These are phyloP conservation scores for Acanthis flammea DNA, from an alignment of 2,797 vertebrate species.

Conservation along the genomic window DNA sequence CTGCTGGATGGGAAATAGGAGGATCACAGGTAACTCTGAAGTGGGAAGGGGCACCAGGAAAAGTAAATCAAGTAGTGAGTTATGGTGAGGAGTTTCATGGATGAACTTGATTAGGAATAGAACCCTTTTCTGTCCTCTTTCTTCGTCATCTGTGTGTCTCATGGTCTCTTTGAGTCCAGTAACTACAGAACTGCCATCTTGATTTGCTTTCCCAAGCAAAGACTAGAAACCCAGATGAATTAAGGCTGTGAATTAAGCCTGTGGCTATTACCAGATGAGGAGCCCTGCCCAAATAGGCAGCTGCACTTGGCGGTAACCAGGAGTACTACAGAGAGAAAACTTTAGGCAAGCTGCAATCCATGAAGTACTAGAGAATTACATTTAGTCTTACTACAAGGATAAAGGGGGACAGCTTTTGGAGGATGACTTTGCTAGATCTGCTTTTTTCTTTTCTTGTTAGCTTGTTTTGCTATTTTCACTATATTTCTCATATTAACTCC, in stretches of 20 bases:
- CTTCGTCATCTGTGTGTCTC: neutral
- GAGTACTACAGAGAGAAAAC: neutral
- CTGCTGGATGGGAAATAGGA: neutral
- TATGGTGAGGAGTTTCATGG: neutral
- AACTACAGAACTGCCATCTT: neutral
- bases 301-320: neutral
- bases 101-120: neutral
- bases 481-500: neutral
- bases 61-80: neutral
- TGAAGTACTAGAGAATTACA: neutral
- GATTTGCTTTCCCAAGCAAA: neutral
- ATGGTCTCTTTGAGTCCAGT: neutral
- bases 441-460: neutral
- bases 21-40: neutral
- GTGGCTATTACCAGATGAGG: neutral
- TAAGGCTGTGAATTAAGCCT: neutral
- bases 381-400: neutral
- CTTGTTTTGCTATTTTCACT: neutral
- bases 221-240: neutral
- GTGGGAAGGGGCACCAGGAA: neutral
- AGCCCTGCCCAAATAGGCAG: neutral
- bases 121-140: neutral
- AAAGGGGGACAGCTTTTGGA: neutral
- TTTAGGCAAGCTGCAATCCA: neutral
- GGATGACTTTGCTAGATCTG: neutral